These are phyloP conservation scores for Cricetomys ansorgei DNA, from an alignment of 2,113 vertebrate species.

Conservation along the genomic window DNA sequence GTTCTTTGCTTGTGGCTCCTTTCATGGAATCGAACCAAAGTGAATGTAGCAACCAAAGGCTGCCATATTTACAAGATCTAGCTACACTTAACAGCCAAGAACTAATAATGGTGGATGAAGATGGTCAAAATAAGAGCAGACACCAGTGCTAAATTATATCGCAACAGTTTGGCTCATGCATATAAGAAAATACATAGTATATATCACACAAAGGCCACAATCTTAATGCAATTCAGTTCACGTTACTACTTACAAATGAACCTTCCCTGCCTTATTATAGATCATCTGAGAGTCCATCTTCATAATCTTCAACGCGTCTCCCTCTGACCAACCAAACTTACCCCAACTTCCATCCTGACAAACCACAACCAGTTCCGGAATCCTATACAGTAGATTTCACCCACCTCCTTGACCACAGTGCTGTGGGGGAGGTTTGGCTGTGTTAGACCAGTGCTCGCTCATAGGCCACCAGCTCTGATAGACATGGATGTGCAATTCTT, in stretches of 20 bases:
- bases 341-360: slow-evolving; percentile 74
- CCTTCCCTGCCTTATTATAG: slow-evolving; percentile 79
- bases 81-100: slow-evolving; percentile 88
- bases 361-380: slow-evolving; percentile 83
- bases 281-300: slow-evolving; percentile 84
- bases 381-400: slow-evolving; percentile 79
- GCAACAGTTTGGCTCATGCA: slow-evolving; percentile 90
- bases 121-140: slow-evolving; percentile 87
- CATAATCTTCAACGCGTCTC: slow-evolving; percentile 82
- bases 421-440: slow-evolving; percentile 66
- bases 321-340: slow-evolving; percentile 75
- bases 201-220: slow-evolving; percentile 92
- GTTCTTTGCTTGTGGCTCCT: slow-evolving; percentile 82
- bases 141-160: slow-evolving; percentile 88
- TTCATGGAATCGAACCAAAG: slow-evolving; percentile 84
- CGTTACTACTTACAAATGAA: slow-evolving; percentile 88
- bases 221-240: slow-evolving; percentile 89
- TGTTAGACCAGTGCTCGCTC: slow-evolving; percentile 77
- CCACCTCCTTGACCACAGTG: slow-evolving; percentile 65
- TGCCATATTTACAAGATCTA: slow-evolving; percentile 90
- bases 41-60: slow-evolving; percentile 83
- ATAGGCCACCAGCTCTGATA: slow-evolving; percentile 69
- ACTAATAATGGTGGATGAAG: slow-evolving; percentile 86
- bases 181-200: slow-evolving; percentile 92
- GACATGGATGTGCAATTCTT: slow-evolving; percentile 78